Base-by-base conservation (phyloP, 2,888 invertebrate species). In the Scaptomyza caliginosa region DNA sequence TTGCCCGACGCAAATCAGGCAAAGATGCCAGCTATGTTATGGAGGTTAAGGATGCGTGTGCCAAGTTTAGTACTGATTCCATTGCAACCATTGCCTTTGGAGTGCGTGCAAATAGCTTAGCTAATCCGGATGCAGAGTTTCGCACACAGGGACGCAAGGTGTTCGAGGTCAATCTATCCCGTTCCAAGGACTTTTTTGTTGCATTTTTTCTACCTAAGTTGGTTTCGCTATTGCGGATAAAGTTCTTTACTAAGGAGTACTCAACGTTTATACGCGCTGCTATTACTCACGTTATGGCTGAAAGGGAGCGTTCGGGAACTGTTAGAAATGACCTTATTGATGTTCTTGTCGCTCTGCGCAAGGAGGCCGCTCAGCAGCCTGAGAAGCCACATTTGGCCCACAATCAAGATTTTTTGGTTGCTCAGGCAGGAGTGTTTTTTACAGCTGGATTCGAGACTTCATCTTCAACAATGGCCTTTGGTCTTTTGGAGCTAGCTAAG, bases 311-410 rank as follows among this genome's bases (percentile, higher is more conserved):
- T 10, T 89, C 88, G 4, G 91, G 91, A 4, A 49, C 70, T 0
- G 85, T 85, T 7, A 88, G 92, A 8, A 91, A 92, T 48, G 93
- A 93, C 77, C 89, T 93, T 1, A 91, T 93, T 36, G 93, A 93
- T 70, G 74, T 92, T 3, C 74, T 93, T 10, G 83, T 93, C 28
- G 89, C 90, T 1, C 59, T 93, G 4, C 91, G 90, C 23, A 86
- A 90, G 48, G 88, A 89, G 43, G 76, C 77, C 0, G 69, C 66
- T 6, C 28, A 49, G n/a, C 74, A 82, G 5, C 58, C 74, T 0
- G 51, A 68, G 2, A 67, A 72, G 7, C 75, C 77, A 0, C 73
- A 87, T 13, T 65, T 84, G 30, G 77, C 71, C 2, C 73, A 75
- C n/a, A 65, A 81, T 4, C 79, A 79, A 1, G 91, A 91, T 51